Evolutionary conservation across 2,888 invertebrate genomes (phyloP).

Genomic region (Nephrotoma appendiculata): DNA sequence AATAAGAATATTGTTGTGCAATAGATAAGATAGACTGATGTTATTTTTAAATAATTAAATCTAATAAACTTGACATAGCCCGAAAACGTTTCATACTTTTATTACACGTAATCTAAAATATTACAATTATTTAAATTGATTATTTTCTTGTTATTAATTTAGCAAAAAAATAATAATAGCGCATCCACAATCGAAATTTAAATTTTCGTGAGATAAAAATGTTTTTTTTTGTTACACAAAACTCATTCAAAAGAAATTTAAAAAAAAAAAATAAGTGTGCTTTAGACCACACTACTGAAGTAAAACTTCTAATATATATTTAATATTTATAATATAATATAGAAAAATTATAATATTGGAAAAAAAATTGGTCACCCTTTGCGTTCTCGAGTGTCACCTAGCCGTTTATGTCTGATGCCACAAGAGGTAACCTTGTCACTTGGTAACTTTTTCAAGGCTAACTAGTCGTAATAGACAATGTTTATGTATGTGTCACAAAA

Average conservation of each 20-base stretch:
- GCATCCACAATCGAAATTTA: not conserved
- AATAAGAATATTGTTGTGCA: not conserved
- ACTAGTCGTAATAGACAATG: too few species aligned
- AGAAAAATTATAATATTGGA: too few species aligned
- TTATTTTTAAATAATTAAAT: not conserved
- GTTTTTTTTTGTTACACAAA: not conserved
- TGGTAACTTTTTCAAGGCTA: too few species aligned
- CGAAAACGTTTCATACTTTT: slow-evolving; percentile 2
- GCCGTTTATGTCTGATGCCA: too few species aligned
- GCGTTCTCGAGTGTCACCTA: too few species aligned
- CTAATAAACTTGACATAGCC: slow-evolving; percentile 3
- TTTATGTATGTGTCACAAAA: too few species aligned
- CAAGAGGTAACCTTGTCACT: too few species aligned
- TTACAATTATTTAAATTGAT: not conserved
- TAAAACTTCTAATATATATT: too few species aligned
- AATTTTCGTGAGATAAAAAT: not conserved
- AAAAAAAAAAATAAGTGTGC: too few species aligned
- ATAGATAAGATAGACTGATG: not conserved
- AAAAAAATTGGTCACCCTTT: too few species aligned
- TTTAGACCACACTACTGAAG: too few species aligned
- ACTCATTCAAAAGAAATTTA: not conserved
- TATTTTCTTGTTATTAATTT: not conserved
- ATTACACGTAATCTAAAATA: not conserved
- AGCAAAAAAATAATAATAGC: not conserved
- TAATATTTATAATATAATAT: too few species aligned